Evolutionary conservation across 2,797 vertebrate genomes (phyloP).

Genomic region (Hydrocynus forskahlii): DNA sequence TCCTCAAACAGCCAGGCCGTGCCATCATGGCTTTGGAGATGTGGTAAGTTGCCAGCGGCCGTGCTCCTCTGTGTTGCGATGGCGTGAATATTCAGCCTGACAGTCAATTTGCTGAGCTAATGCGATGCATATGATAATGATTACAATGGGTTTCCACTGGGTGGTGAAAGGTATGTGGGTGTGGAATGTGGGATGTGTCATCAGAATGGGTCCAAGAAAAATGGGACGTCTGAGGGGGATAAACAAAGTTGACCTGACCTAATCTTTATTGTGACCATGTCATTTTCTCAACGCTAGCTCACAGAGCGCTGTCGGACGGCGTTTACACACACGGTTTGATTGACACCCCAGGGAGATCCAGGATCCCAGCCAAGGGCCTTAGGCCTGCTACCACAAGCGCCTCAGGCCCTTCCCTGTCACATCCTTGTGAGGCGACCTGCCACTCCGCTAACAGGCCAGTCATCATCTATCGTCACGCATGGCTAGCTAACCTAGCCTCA

Average conservation of each 20-base stretch:
- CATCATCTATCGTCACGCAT: slow-evolving; percentile 25
- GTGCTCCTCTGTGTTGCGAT: background rate
- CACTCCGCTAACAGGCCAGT: slow-evolving; percentile 25
- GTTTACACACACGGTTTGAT: slow-evolving; percentile 7
- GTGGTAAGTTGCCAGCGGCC: background rate
- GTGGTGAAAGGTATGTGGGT: background rate
- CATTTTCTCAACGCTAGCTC: slow-evolving; percentile 6
- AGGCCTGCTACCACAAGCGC: slow-evolving; percentile 19
- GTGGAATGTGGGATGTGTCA: background rate
- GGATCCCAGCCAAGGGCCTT: slow-evolving; percentile 10
- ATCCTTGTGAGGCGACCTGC: background rate
- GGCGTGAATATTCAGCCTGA: slow-evolving; percentile 31
- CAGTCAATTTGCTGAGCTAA: slow-evolving; percentile 30
- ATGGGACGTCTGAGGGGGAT: background rate
- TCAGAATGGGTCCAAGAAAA: background rate
- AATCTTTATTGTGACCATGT: background rate
- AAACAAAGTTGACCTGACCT: too few relatives aligned
- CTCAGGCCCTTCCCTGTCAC: slow-evolving; percentile 28
- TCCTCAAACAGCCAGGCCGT: slow-evolving; percentile 28
- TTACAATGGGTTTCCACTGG: background rate
- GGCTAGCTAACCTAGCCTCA: background rate
- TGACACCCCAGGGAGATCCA: slow-evolving; percentile 23
- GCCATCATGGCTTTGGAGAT: slow-evolving; percentile 16
- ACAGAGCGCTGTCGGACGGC: background rate
- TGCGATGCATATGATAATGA: slow-evolving; percentile 12